A percentile compares a stretch with the other conserved stretches of the same genome.
These are phyloP conservation scores for Andrena cerasifolii DNA, from an alignment of 1,140 invertebrate genomes.

Conservation along the genomic window DNA sequence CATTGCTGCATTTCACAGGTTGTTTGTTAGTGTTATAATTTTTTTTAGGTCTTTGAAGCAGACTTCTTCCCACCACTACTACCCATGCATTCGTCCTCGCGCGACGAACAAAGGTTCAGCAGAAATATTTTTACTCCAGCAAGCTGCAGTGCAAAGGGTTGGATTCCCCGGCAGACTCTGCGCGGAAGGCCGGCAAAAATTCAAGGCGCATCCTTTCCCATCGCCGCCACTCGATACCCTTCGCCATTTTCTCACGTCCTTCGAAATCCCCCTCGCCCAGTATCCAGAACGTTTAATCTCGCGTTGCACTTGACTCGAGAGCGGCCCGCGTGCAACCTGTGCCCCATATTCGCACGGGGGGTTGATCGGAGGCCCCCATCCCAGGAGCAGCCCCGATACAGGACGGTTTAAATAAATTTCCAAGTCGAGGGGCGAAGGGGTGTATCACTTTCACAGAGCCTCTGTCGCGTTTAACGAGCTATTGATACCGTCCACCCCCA, in stretches of 20 bases:
- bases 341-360: constrained; percentile 74
- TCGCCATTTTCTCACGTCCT: too few relatives aligned
- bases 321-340: constrained; percentile 71
- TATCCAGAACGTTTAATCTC: constrained; percentile 68
- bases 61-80: too few relatives aligned
- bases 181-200: too few relatives aligned
- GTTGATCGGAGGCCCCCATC: not conserved
- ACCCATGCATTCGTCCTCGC: too few relatives aligned
- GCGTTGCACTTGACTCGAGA: constrained; percentile 73
- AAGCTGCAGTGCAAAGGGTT: too few relatives aligned
- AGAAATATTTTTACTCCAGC: too few relatives aligned
- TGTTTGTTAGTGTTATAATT: too few relatives aligned
- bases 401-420: constrained; percentile 80
- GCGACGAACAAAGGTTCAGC: too few relatives aligned
- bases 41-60: too few relatives aligned
- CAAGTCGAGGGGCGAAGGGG: constrained; percentile 62
- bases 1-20: too few relatives aligned
- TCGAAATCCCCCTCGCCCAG: not conserved
- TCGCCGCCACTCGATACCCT: not conserved
- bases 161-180: too few relatives aligned
- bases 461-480: constrained; percentile 78
- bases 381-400: constrained; percentile 23
- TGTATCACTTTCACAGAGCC: constrained; percentile 41
- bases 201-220: too few relatives aligned
- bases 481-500: constrained; percentile 75